These are phyloP conservation scores for Hyla sarda DNA, from an alignment of 2,113 vertebrate genomes.

Conservation along the genomic window DNA sequence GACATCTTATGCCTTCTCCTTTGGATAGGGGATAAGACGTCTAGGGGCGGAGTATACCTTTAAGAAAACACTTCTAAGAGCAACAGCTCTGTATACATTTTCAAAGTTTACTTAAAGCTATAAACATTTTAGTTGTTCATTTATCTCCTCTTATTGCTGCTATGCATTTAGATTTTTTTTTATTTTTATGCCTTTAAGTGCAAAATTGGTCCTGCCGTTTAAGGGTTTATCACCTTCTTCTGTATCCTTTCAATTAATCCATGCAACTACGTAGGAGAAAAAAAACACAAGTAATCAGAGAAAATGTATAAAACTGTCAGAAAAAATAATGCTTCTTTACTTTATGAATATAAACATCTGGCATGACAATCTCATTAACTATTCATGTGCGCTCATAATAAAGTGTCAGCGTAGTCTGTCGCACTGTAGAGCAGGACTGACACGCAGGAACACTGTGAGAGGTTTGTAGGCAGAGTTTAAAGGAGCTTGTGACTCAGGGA, in stretches of 20 bases:
- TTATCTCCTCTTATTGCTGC: not conserved
- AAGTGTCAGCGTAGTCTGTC: slow-evolving; percentile 34
- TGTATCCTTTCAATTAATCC: slow-evolving; percentile 1
- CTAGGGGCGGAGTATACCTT: no score
- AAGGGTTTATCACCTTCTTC: not conserved
- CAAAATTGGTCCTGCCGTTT: not conserved
- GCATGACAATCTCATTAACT: slow-evolving; percentile 28
- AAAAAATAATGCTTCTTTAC: slow-evolving; percentile 25
- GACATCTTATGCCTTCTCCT: no score
- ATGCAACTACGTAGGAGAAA: slow-evolving; percentile 9
- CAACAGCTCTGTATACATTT: not conserved
- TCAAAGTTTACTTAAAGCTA: not conserved
- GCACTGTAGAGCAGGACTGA: slow-evolving; percentile 33
- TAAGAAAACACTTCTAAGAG: not conserved
- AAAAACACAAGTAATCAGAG: slow-evolving; percentile 17
- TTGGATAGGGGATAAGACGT: no score
- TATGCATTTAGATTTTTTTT: no score
- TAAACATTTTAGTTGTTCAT: not conserved
- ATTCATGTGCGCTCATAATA: slow-evolving; percentile 26
- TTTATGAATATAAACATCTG: slow-evolving; percentile 34
- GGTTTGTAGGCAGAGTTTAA: not conserved
- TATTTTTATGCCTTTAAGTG: not conserved
- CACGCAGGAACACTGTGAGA: slow-evolving; percentile 18
- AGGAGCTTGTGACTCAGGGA: slow-evolving; percentile 18
- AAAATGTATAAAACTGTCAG: slow-evolving; percentile 25